These are phyloP conservation scores for Bagarius yarrelli DNA, from an alignment of 2,113 vertebrate genomes.

Conservation along the genomic window DNA sequence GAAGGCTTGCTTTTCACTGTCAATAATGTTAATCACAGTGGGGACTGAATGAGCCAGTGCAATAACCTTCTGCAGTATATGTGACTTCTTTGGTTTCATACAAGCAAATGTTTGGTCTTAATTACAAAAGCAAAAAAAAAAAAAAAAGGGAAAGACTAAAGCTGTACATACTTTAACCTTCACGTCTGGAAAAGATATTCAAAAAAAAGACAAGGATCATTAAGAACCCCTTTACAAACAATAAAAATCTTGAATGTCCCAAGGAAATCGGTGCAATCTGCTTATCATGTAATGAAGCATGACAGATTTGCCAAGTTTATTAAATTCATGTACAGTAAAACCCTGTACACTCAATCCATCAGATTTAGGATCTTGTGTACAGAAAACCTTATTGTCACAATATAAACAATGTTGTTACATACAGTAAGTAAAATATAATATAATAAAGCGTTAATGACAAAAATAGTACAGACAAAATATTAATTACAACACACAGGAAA, in stretches of 20 bases:
- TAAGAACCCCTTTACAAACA: neutral
- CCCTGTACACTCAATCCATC: too few relatives aligned
- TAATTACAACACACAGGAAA: neutral
- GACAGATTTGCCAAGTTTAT: neutral
- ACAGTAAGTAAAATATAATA: neutral
- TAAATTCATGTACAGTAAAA: too few relatives aligned
- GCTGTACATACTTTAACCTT: neutral
- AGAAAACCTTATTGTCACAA: too few relatives aligned
- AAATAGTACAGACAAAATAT: neutral
- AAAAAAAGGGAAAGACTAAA: neutral
- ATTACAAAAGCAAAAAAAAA: neutral
- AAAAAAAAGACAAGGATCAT: neutral
- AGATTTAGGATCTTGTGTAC: too few relatives aligned
- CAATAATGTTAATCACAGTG: neutral
- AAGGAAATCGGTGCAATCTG: neutral
- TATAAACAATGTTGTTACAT: too few relatives aligned
- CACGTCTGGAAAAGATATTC: neutral
- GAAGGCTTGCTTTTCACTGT: neutral
- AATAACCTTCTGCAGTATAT: neutral
- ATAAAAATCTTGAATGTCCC: neutral
- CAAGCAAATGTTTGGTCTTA: neutral
- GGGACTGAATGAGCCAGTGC: neutral
- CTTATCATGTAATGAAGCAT: neutral
- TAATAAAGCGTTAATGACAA: neutral
- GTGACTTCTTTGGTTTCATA: neutral